Conservation (phyloP, 2,888 invertebrate genomes). For the Dermolepida albohirtum region DNA sequence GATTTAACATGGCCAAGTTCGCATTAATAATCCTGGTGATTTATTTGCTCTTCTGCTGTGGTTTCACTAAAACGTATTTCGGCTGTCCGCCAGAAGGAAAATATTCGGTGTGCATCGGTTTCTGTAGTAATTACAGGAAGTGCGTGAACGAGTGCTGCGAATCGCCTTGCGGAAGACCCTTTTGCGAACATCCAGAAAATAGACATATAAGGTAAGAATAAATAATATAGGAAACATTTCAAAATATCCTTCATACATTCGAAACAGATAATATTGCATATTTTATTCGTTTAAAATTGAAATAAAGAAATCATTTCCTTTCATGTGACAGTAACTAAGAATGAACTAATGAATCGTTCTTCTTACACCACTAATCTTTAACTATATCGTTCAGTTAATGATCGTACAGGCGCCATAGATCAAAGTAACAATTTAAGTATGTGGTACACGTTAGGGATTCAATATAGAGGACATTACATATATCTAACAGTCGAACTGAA, state of each 20-base stretch:
- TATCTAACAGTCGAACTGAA: no score
- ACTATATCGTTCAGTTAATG: no score
- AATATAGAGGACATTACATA: no score
- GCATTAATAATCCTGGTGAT: conserved; percentile 14
- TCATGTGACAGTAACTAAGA: no score
- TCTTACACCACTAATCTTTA: no score
- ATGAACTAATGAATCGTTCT: no score
- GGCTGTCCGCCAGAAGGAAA: conserved; percentile 37
- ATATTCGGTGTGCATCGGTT: conserved; percentile 21
- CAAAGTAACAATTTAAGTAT: no score
- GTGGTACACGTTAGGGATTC: no score
- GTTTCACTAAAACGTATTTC: conserved; percentile 24
- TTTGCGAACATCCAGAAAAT: conserved; percentile 36
- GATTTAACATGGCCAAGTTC: conserved; percentile 20
- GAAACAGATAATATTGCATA: background rate
- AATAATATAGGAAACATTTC: background rate
- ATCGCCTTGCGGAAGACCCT: conserved; percentile 26
- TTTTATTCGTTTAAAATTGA: no score
- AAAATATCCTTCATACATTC: background rate
- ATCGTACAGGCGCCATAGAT: no score
- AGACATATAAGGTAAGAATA: conserved; percentile 26
- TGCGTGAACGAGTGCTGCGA: conserved; percentile 35
- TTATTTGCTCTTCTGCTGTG: conserved; percentile 1
- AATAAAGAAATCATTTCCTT: no score
- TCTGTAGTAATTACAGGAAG: conserved; percentile 27